These are phyloP conservation scores for Ooceraea biroi DNA, from an alignment of 1,140 invertebrate genomes.

Conservation along the genomic window DNA sequence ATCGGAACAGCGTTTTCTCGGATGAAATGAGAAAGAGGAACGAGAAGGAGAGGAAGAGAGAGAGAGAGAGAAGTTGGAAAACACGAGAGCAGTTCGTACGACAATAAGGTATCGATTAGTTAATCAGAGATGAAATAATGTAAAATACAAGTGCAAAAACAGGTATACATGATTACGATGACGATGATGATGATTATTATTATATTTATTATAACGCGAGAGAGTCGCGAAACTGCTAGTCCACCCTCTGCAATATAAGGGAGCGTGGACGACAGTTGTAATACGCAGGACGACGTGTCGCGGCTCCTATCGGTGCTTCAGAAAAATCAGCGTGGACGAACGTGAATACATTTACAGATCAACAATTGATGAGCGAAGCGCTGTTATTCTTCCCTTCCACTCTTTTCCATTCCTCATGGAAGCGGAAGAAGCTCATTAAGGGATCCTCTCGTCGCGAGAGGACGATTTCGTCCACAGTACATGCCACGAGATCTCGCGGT, in stretches of 20 bases:
- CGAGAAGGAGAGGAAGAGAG: neutral
- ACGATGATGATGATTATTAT: slow-evolving; percentile 12
- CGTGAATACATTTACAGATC: neutral
- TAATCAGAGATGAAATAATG: slow-evolving; percentile 83
- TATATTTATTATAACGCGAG: slow-evolving; percentile 84
- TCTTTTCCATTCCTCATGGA: neutral
- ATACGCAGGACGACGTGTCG: neutral
- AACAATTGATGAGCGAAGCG: no score
- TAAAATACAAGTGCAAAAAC: slow-evolving; percentile 86
- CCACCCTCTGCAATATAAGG: slow-evolving; percentile 13
- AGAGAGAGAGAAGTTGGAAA: slow-evolving; percentile 37
- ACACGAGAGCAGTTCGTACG: slow-evolving; percentile 84
- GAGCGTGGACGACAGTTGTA: slow-evolving; percentile 1
- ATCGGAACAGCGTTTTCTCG: slow-evolving; percentile 34
- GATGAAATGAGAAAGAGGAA: slow-evolving; percentile 15
- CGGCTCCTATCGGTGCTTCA: slow-evolving; percentile 25
- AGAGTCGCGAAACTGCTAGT: slow-evolving; percentile 17
- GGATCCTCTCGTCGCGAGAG: slow-evolving; percentile 22
- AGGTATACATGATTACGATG: slow-evolving; percentile 81
- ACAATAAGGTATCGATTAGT: slow-evolving; percentile 87
- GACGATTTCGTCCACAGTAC: slow-evolving; percentile 44
- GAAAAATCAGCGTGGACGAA: slow-evolving; percentile 65
- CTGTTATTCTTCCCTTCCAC: neutral
- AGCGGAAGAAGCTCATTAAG: slow-evolving; percentile 4
- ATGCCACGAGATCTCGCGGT: slow-evolving; percentile 65